phyloP scores from a whole-genome alignment of 1,140 invertebrate genomes.

The Drosophila ogumai region DNA sequence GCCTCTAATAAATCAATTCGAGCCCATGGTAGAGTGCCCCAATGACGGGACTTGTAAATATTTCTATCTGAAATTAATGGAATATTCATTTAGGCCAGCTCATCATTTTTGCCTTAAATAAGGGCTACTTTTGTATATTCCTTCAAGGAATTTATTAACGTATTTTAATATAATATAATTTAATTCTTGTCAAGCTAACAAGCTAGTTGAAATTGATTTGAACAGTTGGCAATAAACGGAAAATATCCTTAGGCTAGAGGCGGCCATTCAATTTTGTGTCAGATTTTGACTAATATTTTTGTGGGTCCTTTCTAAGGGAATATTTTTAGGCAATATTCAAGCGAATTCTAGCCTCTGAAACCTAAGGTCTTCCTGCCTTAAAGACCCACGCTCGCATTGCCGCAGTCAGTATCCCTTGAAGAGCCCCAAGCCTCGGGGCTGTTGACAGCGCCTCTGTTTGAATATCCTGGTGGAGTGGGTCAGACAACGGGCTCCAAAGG shows the following conservation, averaged over 20 bases:
- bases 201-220: background rate
- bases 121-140: no score
- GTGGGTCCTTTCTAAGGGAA: conserved; percentile 1
- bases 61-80: conserved; percentile 2
- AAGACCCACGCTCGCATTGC: conserved; percentile 10
- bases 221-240: background rate
- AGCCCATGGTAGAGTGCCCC: background rate
- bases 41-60: conserved; percentile 14
- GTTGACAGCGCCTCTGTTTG: conserved; percentile 37
- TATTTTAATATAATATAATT: conserved; percentile 1
- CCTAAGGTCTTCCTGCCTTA: conserved; percentile 7
- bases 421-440: conserved; percentile 17
- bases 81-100: conserved; percentile 5
- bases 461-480: conserved; percentile 37
- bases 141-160: background rate
- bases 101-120: background rate
- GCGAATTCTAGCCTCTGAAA: conserved; percentile 4
- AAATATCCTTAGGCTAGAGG: background rate
- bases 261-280: conserved; percentile 21
- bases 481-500: conserved; percentile 35
- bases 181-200: background rate
- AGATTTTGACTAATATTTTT: conserved; percentile 38
- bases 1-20: conserved; percentile 37
- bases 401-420: conserved; percentile 24
- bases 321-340: background rate